Conservation (phyloP, 53 echinoderm and acorn worm genomes). For the Holothuria scabra region DNA sequence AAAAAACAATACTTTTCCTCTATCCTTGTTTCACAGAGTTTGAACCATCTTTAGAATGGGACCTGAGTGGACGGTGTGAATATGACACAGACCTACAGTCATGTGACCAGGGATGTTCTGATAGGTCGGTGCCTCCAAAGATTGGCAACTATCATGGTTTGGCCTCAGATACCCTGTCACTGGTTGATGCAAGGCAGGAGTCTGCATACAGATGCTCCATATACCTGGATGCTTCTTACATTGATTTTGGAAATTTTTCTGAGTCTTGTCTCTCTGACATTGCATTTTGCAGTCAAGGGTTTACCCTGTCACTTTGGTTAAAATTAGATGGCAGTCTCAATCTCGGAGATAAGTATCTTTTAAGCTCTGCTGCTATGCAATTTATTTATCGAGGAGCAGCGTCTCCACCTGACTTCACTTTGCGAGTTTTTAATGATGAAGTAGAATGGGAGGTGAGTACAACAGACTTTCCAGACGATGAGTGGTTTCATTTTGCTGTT, state of each 20-base stretch:
- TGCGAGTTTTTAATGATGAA: constrained; percentile 1
- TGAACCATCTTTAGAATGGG: constrained; percentile 72
- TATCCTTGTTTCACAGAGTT: constrained; percentile 48
- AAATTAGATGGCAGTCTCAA: constrained; percentile 39
- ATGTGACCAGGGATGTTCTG: constrained; percentile 57
- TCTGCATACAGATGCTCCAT: constrained; percentile 66
- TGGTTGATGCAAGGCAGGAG: constrained; percentile 36
- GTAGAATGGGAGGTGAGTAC: background rate
- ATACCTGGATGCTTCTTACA: constrained; percentile 51
- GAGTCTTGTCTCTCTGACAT: constrained; percentile 75
- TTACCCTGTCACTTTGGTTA: constrained; percentile 69
- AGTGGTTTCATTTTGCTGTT: constrained; percentile 74
- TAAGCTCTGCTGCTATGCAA: constrained; percentile 45
- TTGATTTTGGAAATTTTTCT: constrained; percentile 59
- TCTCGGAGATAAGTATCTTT: constrained; percentile 9
- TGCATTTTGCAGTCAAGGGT: constrained; percentile 64
- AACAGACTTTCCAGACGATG: constrained; percentile 49
- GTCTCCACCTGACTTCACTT: background rate
- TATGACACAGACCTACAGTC: constrained; percentile 59
- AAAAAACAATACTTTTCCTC: background rate
- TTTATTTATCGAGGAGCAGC: background rate
- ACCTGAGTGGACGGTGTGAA: constrained; percentile 76
- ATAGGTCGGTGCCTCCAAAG: constrained; percentile 51
- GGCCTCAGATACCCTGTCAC: background rate
- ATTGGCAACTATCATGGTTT: constrained; percentile 53